phyloP scores from a whole-genome alignment of 2,888 invertebrate genomes.

The Drosophila diplacantha region DNA sequence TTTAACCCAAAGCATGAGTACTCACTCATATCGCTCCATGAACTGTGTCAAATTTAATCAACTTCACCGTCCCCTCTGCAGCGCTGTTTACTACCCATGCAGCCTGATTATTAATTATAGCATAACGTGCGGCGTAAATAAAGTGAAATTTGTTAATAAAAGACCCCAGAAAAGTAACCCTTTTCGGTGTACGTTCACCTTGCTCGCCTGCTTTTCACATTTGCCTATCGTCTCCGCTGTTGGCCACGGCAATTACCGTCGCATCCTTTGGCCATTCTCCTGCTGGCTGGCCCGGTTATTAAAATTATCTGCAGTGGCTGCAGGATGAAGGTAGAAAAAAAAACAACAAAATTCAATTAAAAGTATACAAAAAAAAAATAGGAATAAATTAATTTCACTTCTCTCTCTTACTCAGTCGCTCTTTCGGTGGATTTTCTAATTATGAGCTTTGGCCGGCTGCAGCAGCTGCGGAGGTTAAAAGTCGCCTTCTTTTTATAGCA shows the following conservation, averaged over 20 bases:
- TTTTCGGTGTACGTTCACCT: conserved; percentile 48
- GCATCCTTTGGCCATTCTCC: conserved; percentile 41
- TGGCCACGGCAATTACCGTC: conserved; percentile 43
- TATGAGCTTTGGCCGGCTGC: conserved; percentile 49
- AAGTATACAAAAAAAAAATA: conserved; percentile 61
- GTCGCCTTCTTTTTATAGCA: conserved; percentile 49
- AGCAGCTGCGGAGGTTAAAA: conserved; percentile 66
- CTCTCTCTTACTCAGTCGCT: conserved; percentile 23
- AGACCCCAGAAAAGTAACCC: conserved; percentile 51
- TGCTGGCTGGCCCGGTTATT: conserved; percentile 56
- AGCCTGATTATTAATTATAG: conserved; percentile 61
- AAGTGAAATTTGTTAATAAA: conserved; percentile 69
- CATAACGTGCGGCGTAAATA: conserved; percentile 67
- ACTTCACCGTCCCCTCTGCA: conserved; percentile 46
- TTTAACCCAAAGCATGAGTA: conserved; percentile 52
- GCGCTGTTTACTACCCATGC: conserved; percentile 34
- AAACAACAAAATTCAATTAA: conserved; percentile 62
- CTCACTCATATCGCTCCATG: conserved; percentile 37
- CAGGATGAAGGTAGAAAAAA: conserved; percentile 21
- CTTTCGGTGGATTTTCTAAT: conserved; percentile 53
- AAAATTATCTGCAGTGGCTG: conserved; percentile 63
- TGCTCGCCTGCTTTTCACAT: conserved; percentile 34
- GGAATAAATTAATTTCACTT: conserved; percentile 66
- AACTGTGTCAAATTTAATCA: conserved; percentile 67
- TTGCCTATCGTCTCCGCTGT: conserved; percentile 36